Conservation (phyloP, 1,140 invertebrate species). For the Thereuonema tuberculata region DNA sequence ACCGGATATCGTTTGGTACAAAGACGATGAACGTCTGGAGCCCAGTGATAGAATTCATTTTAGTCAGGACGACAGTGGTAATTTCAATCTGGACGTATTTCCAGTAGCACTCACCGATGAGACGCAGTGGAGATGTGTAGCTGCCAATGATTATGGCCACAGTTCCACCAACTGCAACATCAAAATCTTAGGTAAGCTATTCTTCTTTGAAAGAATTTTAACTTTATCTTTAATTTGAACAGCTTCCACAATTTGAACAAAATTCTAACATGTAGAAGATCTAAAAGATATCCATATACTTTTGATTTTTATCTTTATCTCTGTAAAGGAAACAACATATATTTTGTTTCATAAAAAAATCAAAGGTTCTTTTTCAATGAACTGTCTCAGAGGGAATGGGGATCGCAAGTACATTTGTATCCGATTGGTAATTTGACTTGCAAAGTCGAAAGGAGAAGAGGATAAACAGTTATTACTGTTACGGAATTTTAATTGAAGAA, state of each 20-base stretch:
- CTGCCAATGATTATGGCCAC: conserved; percentile 72
- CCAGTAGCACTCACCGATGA: conserved; percentile 64
- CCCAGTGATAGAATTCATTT: conserved; percentile 46
- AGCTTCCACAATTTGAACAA: neutral
- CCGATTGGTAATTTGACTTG: no score
- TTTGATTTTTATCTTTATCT: neutral
- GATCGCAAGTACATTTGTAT: no score
- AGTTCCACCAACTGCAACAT: conserved; percentile 71
- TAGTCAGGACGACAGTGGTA: conserved; percentile 48
- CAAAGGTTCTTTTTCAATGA: no score
- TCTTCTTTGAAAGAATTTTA: neutral
- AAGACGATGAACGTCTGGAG: conserved; percentile 58
- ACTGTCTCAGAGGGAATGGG: no score
- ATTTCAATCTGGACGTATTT: conserved; percentile 53
- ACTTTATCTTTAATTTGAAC: neutral
- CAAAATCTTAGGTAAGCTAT: conserved; percentile 42
- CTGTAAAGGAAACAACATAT: neutral
- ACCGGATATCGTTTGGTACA: conserved; percentile 68
- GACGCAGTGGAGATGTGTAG: conserved; percentile 81
- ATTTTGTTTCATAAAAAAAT: neutral
- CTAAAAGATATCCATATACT: neutral
- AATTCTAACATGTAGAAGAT: neutral
- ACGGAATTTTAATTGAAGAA: no score
- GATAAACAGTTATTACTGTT: no score
- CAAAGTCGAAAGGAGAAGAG: no score